phyloP scores from a whole-genome alignment of 2,888 invertebrate species.

The Peribatodes rhomboidaria region DNA sequence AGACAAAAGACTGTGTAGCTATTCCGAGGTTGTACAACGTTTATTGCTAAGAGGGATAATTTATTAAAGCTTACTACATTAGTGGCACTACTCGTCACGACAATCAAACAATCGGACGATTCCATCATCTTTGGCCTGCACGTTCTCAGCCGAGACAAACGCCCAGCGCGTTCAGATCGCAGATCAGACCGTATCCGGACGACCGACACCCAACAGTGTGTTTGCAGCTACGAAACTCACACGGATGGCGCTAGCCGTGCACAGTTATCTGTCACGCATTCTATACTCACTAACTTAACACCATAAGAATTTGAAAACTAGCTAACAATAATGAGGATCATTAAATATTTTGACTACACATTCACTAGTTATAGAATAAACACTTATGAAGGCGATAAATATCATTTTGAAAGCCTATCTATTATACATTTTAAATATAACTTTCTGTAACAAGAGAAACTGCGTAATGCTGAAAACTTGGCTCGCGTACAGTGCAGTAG shows the following conservation, averaged over 20 bases:
- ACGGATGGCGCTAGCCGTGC: background rate
- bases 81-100: too few relatives aligned
- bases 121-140: too few relatives aligned
- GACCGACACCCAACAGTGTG: too few relatives aligned
- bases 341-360: conserved; percentile 19
- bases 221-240: background rate
- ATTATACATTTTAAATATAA: conserved; percentile 21
- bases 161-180: too few relatives aligned
- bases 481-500: background rate
- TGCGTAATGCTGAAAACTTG: background rate
- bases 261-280: background rate
- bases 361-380: conserved; percentile 20
- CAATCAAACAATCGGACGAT: too few relatives aligned
- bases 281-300: conserved; percentile 5
- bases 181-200: too few relatives aligned
- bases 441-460: conserved; percentile 22
- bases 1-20: too few relatives aligned
- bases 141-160: too few relatives aligned
- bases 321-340: conserved; percentile 20
- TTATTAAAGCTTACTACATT: too few relatives aligned
- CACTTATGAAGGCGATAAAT: conserved; percentile 25
- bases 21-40: too few relatives aligned
- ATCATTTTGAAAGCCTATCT: conserved; percentile 32
- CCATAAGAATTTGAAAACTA: conserved; percentile 22
- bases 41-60: too few relatives aligned